Evolutionary conservation across 2,113 vertebrate genomes (phyloP).

Genomic region (Lamprologus ornatipinnis): DNA sequence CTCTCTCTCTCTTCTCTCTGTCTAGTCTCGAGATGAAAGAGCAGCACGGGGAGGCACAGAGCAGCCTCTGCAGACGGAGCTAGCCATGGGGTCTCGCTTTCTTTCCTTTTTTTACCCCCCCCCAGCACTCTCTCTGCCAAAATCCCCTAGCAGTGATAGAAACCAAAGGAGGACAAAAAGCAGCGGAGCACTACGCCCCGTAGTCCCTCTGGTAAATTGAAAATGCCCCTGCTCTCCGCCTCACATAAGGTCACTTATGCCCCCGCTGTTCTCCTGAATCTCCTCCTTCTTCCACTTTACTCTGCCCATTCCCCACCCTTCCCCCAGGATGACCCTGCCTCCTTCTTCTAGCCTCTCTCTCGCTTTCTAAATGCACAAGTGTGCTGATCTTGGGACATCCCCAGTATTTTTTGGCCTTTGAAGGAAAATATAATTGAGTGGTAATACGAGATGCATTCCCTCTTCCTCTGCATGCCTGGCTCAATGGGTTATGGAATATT

Average conservation of each 20-base stretch:
- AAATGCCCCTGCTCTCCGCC: constrained; percentile 54
- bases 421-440: constrained; percentile 62
- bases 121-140: constrained; percentile 1
- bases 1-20: constrained; percentile 45
- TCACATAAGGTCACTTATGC: not conserved
- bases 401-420: constrained; percentile 61
- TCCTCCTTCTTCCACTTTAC: not conserved
- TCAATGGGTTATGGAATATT: constrained; percentile 56
- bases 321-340: not conserved
- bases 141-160: constrained; percentile 49
- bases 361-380: not conserved
- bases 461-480: constrained; percentile 34
- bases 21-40: constrained; percentile 68
- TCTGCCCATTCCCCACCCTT: not conserved
- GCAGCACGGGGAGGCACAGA: constrained; percentile 43
- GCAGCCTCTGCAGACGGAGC: constrained; percentile 50
- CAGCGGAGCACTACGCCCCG: constrained; percentile 25
- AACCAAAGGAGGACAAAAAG: constrained; percentile 61
- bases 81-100: constrained; percentile 34
- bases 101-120: not conserved
- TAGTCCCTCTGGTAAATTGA: constrained; percentile 58
- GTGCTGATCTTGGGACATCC: constrained; percentile 71
- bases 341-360: not conserved
- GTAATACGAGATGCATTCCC: constrained; percentile 57
- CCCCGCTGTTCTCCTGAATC: not conserved